phyloP scores from a whole-genome alignment of 1,140 invertebrate genomes.

The Akabosia matsudoensis region DNA sequence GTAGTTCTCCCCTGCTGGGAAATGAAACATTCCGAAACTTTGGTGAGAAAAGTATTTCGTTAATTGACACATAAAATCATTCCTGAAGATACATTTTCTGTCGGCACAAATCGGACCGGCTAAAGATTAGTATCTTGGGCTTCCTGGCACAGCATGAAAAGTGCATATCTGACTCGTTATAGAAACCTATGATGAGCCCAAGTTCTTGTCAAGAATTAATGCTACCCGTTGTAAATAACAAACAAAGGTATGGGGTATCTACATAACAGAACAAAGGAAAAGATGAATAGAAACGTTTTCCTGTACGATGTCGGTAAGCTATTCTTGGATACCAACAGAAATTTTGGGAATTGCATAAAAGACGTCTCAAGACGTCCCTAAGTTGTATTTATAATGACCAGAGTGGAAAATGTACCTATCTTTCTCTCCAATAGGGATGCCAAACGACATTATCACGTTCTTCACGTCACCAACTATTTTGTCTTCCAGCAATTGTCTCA shows the following conservation, averaged over 20 bases:
- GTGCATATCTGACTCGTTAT: too few species aligned
- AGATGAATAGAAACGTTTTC: too few species aligned
- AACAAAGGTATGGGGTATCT: neutral
- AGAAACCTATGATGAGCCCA: too few species aligned
- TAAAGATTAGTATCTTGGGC: neutral
- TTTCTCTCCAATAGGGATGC: slow-evolving; percentile 57
- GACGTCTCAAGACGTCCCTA: slow-evolving; percentile 66
- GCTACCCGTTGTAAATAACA: neutral
- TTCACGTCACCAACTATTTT: slow-evolving; percentile 69
- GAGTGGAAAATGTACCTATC: slow-evolving; percentile 52
- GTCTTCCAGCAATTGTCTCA: slow-evolving; percentile 52
- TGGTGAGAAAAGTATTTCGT: too few species aligned
- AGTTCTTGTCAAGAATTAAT: slow-evolving; percentile 52
- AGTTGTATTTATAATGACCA: slow-evolving; percentile 57
- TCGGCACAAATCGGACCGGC: too few species aligned
- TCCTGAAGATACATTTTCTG: too few species aligned
- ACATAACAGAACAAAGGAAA: too few species aligned
- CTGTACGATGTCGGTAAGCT: neutral
- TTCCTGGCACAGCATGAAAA: too few species aligned
- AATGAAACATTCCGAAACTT: too few species aligned
- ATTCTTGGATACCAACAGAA: slow-evolving; percentile 61
- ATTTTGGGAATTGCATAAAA: slow-evolving; percentile 56
- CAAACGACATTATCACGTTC: slow-evolving; percentile 66
- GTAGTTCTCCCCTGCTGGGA: too few species aligned
- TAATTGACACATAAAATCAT: too few species aligned